Base-by-base conservation (phyloP, 2,797 vertebrate species). In the Dromococcyx pavoninus region DNA sequence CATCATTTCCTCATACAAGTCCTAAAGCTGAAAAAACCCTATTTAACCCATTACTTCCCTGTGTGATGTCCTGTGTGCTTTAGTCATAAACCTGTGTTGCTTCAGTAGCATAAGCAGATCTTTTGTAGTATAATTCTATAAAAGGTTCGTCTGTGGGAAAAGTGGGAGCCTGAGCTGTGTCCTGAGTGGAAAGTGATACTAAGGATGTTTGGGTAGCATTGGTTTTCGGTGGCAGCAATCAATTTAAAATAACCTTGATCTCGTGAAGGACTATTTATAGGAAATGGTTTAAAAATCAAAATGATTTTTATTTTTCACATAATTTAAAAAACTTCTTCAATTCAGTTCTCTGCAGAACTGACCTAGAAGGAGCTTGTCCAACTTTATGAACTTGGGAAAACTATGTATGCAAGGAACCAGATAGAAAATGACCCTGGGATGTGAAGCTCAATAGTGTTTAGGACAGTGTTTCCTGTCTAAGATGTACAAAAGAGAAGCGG, bases 1-100 rank as follows among this genome's bases (percentile, higher is more conserved):
- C 70, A 91, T 94, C 30, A 90, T 92, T 96, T 96, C 86, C 86
- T 94, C 67, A 32, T 61, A 77, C 80, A 88, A 88, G 91, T 82
- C 71, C 67, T 60, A 43, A 35, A 73, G 64, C 73, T 66, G 58
- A 74, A 72, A 67, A 46, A 39, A 70, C 50, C 33, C 72, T 64
- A 1, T 88, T 95, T 95, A 96, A 94, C 91, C 69, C 92, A 35
- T 83, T 0, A 0, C 15, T 75, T 92, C 82, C 80, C 83, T 67
- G 24, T 15, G 37, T 78, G 69, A 58, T 9, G 13, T 46, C 32
- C 11, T 13, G 3, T 16, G 33, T 57, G 33, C 56, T 76, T 33
- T 41, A 43, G 54, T 23, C 27, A 25, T 60, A 25, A 17, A 24
- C 9, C n/a, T 44, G 30, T 0, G 0, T 28, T 48, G 72, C 46